Percentiles rank a stretch among this genome's conserved stretches.
These are phyloP conservation scores for Cisticola juncidis DNA, from an alignment of 2,113 vertebrate genomes.

Conservation along the genomic window DNA sequence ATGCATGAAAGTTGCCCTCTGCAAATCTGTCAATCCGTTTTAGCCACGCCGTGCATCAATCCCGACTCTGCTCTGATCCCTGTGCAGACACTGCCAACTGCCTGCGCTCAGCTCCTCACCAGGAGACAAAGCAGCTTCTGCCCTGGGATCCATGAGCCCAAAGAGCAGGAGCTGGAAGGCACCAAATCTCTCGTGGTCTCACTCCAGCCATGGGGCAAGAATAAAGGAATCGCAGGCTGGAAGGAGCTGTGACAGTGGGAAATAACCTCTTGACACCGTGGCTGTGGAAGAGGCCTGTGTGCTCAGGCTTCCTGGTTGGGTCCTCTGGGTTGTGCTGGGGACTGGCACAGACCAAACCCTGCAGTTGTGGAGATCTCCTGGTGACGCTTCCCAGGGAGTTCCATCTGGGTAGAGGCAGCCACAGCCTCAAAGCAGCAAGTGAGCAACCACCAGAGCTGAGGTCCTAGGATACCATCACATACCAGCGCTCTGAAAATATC, in stretches of 20 bases:
- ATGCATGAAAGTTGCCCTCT: slow-evolving; percentile 17
- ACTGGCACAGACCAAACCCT: neutral
- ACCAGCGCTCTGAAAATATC: accelerated
- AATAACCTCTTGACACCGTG: neutral
- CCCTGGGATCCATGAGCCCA: accelerated
- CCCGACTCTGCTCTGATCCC: neutral
- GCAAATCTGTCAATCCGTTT: neutral
- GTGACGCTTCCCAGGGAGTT: neutral
- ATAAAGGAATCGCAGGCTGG: neutral
- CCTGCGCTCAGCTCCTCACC: neutral
- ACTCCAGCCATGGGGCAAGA: neutral
- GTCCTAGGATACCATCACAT: neutral
- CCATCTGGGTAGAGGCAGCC: neutral
- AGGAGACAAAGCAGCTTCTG: neutral
- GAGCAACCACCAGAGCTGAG: neutral
- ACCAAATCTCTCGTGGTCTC: neutral
- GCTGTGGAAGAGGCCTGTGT: neutral
- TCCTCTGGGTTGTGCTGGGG: neutral
- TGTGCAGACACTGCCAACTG: neutral
- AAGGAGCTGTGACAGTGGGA: neutral
- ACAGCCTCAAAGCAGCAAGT: neutral
- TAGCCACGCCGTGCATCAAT: neutral
- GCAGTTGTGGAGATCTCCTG: neutral
- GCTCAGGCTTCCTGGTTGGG: neutral
- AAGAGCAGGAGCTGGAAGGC: neutral